These are phyloP conservation scores for Folsomia candida DNA, from an alignment of 2,888 invertebrate genomes.

Conservation along the genomic window DNA sequence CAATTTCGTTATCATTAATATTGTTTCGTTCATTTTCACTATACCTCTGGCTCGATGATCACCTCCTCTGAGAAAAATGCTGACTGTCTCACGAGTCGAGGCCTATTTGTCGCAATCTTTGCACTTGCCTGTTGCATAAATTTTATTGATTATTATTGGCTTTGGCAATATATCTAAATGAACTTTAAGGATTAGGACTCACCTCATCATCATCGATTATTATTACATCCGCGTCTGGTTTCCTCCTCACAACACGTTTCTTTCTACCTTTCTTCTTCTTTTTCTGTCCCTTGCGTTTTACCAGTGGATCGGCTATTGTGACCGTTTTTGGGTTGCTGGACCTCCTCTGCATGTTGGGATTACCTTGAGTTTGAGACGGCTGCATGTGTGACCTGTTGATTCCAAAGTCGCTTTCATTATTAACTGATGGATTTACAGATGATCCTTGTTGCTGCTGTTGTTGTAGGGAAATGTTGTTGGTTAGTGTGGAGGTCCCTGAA, in stretches of 20 bases:
- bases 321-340: conserved; percentile 12
- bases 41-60: conserved; percentile 49
- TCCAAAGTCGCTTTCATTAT: not conserved
- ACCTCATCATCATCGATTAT: conserved; percentile 12
- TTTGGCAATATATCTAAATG: conserved; percentile 27
- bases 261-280: conserved; percentile 31
- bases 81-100: conserved; percentile 61
- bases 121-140: no score
- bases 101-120: conserved; percentile 49
- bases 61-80: conserved; percentile 52
- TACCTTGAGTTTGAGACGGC: not conserved
- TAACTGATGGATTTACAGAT: conserved; percentile 10
- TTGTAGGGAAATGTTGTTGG: conserved; percentile 8
- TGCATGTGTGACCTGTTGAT: not conserved
- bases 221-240: conserved; percentile 21
- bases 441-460: no score
- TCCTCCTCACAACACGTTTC: conserved; percentile 20
- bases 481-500: conserved; percentile 29
- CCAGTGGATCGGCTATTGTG: not conserved
- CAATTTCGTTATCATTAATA: no score
- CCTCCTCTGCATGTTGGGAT: conserved; percentile 13
- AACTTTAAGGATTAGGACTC: no score
- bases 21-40: no score
- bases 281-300: not conserved
- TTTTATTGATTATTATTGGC: conserved; percentile 34